These are phyloP conservation scores for Brachyopa scutellaris DNA, from an alignment of 2,888 invertebrate species.

Conservation along the genomic window DNA sequence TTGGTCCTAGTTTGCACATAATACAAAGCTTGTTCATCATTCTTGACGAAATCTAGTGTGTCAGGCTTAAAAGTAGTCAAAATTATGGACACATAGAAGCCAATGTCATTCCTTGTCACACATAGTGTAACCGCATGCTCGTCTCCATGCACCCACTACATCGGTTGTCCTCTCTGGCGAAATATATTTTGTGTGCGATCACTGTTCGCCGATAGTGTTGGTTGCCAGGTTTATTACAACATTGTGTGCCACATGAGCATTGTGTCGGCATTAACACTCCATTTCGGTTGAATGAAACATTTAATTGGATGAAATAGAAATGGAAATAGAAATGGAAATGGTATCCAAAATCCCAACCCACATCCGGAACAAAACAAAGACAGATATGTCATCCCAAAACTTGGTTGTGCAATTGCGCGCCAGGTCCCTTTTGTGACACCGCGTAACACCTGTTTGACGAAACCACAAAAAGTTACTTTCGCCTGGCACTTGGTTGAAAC, in stretches of 20 bases:
- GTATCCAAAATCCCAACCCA: too few relatives aligned
- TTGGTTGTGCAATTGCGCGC: conserved; percentile 10
- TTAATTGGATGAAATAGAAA: conserved; percentile 62
- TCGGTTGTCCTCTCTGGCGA: background rate
- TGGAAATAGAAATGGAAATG: too few relatives aligned
- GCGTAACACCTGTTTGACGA: conserved; percentile 68
- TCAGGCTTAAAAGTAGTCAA: too few relatives aligned
- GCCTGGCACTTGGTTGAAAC: conserved; percentile 47
- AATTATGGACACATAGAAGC: too few relatives aligned
- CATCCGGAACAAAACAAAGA: conserved; percentile 11
- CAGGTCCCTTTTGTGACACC: background rate
- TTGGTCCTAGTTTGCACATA: too few relatives aligned
- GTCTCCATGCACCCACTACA: conserved; percentile 42
- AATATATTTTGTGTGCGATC: conserved; percentile 46
- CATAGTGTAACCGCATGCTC: conserved; percentile 30
- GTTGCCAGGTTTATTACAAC: conserved; percentile 26
- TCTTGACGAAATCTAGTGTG: too few relatives aligned
- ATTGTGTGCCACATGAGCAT: conserved; percentile 59
- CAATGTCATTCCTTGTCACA: conserved; percentile 6
- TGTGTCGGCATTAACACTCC: conserved; percentile 67
- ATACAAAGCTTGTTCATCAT: too few relatives aligned
- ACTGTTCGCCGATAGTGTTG: conserved; percentile 35
- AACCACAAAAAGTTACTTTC: conserved; percentile 61
- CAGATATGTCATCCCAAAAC: conserved; percentile 29
- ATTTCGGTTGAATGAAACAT: conserved; percentile 68